phyloP scores from a whole-genome alignment of 2,888 invertebrate genomes.

The Eustalomyia histrio region DNA sequence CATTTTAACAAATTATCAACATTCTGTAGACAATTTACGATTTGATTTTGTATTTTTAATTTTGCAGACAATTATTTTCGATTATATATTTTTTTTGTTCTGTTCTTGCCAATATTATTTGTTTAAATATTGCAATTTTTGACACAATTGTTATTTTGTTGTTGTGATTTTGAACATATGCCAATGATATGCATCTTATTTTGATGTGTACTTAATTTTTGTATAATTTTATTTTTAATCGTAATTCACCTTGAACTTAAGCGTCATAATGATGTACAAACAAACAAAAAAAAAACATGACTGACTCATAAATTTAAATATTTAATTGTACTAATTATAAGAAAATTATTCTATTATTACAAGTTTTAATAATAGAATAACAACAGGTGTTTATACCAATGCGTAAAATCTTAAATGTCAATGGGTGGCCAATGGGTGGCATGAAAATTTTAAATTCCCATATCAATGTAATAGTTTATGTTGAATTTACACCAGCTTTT shows the following conservation, averaged over 20 bases:
- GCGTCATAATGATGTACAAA: neutral
- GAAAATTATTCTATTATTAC: neutral
- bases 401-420: too few species aligned
- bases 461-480: too few species aligned
- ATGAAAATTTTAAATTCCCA: too few species aligned
- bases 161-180: neutral
- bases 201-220: constrained; percentile 4
- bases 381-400: neutral
- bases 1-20: neutral
- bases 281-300: neutral
- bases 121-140: neutral
- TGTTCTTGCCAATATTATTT: neutral
- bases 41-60: neutral
- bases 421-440: neutral
- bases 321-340: neutral
- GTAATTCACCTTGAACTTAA: constrained; percentile 3
- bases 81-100: neutral
- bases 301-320: neutral
- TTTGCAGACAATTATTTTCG: neutral
- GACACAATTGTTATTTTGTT: neutral
- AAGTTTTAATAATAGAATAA: neutral
- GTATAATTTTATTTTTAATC: neutral
- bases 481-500: too few species aligned
- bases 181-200: neutral
- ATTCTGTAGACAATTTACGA: neutral